A percentile compares a stretch with the other conserved stretches of the same genome.
Evolutionary conservation across 2,113 vertebrate genomes (phyloP).

Genomic region (Garra rufa): DNA sequence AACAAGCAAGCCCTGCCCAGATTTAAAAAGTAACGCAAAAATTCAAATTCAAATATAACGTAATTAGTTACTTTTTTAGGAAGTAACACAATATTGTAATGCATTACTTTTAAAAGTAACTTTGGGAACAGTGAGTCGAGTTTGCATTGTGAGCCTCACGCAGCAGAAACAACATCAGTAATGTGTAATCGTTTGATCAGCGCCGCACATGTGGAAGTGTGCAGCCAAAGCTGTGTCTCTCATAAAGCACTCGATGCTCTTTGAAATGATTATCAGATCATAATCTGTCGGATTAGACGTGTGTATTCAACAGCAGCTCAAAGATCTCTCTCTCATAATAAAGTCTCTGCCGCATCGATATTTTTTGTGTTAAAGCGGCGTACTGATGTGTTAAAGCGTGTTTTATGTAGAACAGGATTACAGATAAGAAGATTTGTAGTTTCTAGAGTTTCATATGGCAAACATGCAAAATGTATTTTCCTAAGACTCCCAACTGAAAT

Average conservation of each 20-base stretch:
- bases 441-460: constrained; percentile 33
- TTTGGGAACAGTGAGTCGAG: too few species aligned
- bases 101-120: too few species aligned
- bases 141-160: not conserved
- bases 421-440: constrained; percentile 56
- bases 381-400: constrained; percentile 59
- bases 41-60: too few species aligned
- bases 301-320: constrained; percentile 18
- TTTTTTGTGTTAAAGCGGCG: constrained; percentile 32
- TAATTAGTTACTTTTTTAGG: too few species aligned
- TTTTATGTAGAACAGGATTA: constrained; percentile 62
- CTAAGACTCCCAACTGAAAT: constrained; percentile 39
- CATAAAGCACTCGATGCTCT: not conserved
- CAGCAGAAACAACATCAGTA: not conserved
- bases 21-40: too few species aligned
- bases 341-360: constrained; percentile 28
- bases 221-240: not conserved
- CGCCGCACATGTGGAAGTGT: not conserved
- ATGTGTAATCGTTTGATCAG: not conserved
- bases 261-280: constrained; percentile 42
- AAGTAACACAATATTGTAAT: too few species aligned
- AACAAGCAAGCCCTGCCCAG: too few species aligned
- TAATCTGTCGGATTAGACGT: constrained; percentile 46
- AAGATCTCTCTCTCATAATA: constrained; percentile 26
- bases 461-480: constrained; percentile 49